Evolutionary conservation across 2,113 vertebrate genomes (phyloP).

Genomic region (Plotosus lineatus): DNA sequence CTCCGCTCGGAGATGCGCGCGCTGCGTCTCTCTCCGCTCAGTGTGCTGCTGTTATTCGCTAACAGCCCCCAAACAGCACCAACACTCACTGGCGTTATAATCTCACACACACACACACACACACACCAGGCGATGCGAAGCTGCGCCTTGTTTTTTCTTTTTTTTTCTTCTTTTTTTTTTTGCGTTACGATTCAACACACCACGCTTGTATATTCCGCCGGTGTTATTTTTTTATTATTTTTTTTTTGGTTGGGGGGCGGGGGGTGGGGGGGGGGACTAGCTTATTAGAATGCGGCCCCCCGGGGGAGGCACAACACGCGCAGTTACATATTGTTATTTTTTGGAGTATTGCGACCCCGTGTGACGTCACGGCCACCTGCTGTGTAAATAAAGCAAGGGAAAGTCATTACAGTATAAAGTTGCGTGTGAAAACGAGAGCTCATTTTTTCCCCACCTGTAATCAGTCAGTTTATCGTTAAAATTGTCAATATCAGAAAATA

Average conservation of each 20-base stretch:
- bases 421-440: slow-evolving; percentile 62
- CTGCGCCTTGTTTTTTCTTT: slow-evolving; percentile 75
- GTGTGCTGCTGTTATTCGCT: slow-evolving; percentile 80
- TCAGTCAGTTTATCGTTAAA: not conserved
- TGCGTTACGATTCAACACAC: slow-evolving; percentile 72
- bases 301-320: slow-evolving; percentile 60
- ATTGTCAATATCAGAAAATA: not conserved
- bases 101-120: slow-evolving; percentile 37
- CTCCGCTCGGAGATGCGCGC: slow-evolving; percentile 73
- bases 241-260: too few species aligned
- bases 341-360: slow-evolving; percentile 73
- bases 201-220: slow-evolving; percentile 67
- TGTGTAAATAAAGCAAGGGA: slow-evolving; percentile 77
- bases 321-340: slow-evolving; percentile 69
- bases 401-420: slow-evolving; percentile 64
- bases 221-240: too few species aligned
- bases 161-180: slow-evolving; percentile 72
- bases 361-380: slow-evolving; percentile 91
- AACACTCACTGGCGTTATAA: slow-evolving; percentile 73
- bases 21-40: slow-evolving; percentile 71
- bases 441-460: not conserved
- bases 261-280: slow-evolving; percentile 65
- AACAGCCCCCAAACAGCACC: slow-evolving; percentile 65
- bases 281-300: slow-evolving; percentile 68
- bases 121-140: slow-evolving; percentile 68